Evolutionary conservation across 2,888 invertebrate genomes (phyloP).

Genomic region (Chrysolina haemoptera): DNA sequence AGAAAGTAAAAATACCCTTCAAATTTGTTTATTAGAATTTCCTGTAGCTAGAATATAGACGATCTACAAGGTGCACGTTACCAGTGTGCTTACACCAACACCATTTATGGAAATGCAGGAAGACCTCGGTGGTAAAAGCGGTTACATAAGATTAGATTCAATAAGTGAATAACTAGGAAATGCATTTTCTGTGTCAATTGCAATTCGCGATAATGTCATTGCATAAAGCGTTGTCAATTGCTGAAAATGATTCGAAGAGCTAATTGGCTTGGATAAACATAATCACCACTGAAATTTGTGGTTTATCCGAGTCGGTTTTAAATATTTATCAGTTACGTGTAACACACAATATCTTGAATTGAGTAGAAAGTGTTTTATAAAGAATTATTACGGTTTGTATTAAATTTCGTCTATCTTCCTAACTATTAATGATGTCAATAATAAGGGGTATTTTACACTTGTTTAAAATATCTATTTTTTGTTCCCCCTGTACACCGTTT

Average conservation of each 20-base stretch:
- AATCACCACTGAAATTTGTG: not conserved
- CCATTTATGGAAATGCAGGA: slow-evolving; percentile 12
- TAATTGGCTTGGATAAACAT: not conserved
- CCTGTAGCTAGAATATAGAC: not conserved
- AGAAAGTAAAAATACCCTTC: too few species aligned
- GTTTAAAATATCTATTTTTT: too few species aligned
- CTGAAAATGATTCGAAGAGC: not conserved
- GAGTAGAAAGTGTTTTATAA: too few species aligned
- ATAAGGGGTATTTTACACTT: too few species aligned
- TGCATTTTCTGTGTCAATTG: slow-evolving; percentile 9
- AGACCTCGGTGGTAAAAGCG: slow-evolving; percentile 1
- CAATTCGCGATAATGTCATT: slow-evolving; percentile 1
- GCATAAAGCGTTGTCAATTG: slow-evolving; percentile 2
- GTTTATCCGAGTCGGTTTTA: not conserved
- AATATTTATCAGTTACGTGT: not conserved
- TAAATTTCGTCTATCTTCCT: too few species aligned
- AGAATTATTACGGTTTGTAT: too few species aligned
- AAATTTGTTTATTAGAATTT: too few species aligned
- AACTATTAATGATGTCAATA: too few species aligned
- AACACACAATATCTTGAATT: too few species aligned
- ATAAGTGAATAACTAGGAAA: slow-evolving; percentile 6
- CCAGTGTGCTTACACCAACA: not conserved
- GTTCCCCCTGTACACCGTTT: too few species aligned
- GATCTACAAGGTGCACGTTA: not conserved
- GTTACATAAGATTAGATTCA: not conserved